phyloP scores from a whole-genome alignment of 2,888 invertebrate species.

The Stenotaenia linearis region DNA sequence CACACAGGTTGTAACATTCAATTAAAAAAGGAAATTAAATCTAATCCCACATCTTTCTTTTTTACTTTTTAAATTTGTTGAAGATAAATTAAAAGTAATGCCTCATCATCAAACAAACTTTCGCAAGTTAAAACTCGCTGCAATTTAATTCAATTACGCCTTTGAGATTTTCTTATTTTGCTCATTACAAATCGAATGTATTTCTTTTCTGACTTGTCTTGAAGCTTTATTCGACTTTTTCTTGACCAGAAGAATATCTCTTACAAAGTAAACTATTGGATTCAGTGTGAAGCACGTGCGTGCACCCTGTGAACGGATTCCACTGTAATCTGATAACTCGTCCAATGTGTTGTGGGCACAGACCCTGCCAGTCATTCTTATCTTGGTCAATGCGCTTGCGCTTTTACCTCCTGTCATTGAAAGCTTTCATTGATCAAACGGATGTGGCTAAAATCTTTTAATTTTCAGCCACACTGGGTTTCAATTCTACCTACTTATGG shows the following conservation, averaged over 20 bases:
- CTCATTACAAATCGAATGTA: slow-evolving; percentile 1
- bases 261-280: slow-evolving; percentile 6
- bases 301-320: neutral
- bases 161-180: neutral
- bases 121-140: neutral
- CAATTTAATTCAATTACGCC: neutral
- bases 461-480: neutral
- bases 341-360: slow-evolving; percentile 8
- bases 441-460: neutral
- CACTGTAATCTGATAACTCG: slow-evolving; percentile 5
- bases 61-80: neutral
- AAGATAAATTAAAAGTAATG: neutral
- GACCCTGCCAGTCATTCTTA: slow-evolving; percentile 14
- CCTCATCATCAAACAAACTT: neutral
- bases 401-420: slow-evolving; percentile 1
- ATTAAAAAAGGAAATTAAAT: neutral
- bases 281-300: slow-evolving; percentile 21
- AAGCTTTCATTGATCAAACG: neutral
- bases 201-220: neutral
- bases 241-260: neutral
- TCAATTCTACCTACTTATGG: neutral
- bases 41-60: neutral
- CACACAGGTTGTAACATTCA: neutral
- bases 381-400: slow-evolving; percentile 11
- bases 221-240: neutral